Percentiles rank a stretch among this genome's conserved stretches.
Conservation (phyloP, 2,113 vertebrate genomes). For the Coptodon rendalli region DNA sequence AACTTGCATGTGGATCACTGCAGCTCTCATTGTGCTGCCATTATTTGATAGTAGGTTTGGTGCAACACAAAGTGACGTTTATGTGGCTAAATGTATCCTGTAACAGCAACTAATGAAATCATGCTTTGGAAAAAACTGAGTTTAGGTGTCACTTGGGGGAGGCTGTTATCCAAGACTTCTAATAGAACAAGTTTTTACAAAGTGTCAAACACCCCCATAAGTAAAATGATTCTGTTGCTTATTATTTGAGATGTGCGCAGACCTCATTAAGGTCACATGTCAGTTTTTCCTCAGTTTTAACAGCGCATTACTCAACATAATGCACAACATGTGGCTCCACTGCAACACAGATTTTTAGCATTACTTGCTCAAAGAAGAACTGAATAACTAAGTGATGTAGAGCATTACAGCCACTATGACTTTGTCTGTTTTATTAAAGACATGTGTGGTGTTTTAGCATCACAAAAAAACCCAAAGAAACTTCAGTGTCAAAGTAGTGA, state of each 20-base stretch:
- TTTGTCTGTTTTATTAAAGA: background rate
- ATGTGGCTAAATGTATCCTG: background rate
- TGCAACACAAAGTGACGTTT: background rate
- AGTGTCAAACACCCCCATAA: background rate
- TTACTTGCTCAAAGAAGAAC: background rate
- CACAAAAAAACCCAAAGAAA: background rate
- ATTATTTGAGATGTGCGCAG: background rate
- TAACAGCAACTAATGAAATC: background rate
- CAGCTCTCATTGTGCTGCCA: background rate
- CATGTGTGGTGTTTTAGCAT: background rate
- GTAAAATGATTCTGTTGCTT: background rate
- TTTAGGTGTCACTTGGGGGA: background rate
- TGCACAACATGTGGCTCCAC: background rate
- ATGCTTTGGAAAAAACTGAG: background rate
- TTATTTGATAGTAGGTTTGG: slow-evolving; percentile 5
- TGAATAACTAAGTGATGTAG: background rate
- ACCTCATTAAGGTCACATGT: background rate
- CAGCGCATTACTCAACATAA: background rate
- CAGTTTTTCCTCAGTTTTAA: background rate
- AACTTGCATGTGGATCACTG: slow-evolving; percentile 4
- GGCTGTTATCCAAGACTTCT: background rate
- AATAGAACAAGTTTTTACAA: background rate
- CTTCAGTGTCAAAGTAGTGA: background rate
- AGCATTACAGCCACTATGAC: background rate
- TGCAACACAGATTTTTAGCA: background rate